Percentiles rank a stretch among this genome's conserved stretches.
phyloP scores from a whole-genome alignment of 2,113 vertebrate species.

The Euleptes europaea region DNA sequence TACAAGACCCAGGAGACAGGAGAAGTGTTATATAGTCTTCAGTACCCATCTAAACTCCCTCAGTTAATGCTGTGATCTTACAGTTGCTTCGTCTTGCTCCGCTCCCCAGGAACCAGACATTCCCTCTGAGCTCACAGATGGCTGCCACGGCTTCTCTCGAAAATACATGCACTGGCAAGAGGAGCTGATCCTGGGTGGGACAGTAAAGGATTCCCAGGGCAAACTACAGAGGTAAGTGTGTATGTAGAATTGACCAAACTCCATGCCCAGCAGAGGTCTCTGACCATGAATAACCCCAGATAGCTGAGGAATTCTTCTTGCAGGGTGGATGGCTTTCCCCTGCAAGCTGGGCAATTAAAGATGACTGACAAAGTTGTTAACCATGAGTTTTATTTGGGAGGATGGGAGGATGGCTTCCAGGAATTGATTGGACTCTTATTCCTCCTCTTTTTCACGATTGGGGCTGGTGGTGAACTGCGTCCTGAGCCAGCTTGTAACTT shows the following conservation, averaged over 20 bases:
- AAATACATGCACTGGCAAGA: conserved; percentile 99
- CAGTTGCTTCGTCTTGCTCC: background rate
- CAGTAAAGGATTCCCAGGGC: conserved; percentile 84
- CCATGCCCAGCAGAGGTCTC: background rate
- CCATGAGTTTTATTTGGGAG: conserved; percentile 30
- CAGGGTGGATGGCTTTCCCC: background rate
- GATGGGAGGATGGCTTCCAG: background rate
- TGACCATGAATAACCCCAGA: conserved; percentile 29
- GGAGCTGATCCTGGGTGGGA: conserved; percentile 92
- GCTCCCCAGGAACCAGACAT: conserved; percentile 83
- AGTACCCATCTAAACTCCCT: background rate
- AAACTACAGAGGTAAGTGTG: conserved; percentile 85
- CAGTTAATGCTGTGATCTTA: background rate
- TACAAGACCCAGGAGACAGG: background rate
- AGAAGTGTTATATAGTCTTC: background rate
- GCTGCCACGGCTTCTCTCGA: conserved; percentile 96
- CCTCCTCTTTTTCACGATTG: background rate
- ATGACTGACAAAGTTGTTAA: conserved; percentile 68
- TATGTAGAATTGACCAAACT: conserved; percentile 1
- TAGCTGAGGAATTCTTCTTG: conserved; percentile 62
- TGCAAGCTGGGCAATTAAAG: conserved; percentile 71
- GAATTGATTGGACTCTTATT: conserved; percentile 2
- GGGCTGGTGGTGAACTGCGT: background rate
- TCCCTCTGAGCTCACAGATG: conserved; percentile 82
- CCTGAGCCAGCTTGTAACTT: background rate